A percentile compares a stretch with the other conserved stretches of the same genome.
These are phyloP conservation scores for Lethenteron reissneri DNA, from an alignment of 2,113 vertebrate species.

Conservation along the genomic window DNA sequence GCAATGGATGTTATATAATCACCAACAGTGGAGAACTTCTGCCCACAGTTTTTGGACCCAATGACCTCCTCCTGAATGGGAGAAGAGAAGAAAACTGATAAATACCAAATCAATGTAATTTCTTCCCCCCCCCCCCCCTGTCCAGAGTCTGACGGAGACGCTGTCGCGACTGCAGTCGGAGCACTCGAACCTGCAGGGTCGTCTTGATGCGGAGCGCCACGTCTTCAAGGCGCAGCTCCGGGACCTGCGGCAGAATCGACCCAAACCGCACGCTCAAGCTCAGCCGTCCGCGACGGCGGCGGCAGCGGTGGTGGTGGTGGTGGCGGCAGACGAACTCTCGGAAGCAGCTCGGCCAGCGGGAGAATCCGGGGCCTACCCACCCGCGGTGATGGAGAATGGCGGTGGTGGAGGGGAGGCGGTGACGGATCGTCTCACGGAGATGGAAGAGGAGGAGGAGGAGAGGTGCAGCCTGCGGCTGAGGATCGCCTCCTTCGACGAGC, in stretches of 20 bases:
- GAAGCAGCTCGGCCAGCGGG: no score
- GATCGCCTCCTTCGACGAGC: slow-evolving; percentile 12
- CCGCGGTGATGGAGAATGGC: not conserved
- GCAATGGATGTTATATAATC: no score
- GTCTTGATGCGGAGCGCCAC: slow-evolving; percentile 61
- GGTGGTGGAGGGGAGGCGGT: slow-evolving; percentile 20
- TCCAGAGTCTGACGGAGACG: slow-evolving; percentile 20
- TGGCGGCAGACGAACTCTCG: no score
- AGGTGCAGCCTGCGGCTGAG: slow-evolving; percentile 13
- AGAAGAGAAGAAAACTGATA: no score
- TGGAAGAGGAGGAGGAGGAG: slow-evolving; percentile 16
- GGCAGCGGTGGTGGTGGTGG: no score
- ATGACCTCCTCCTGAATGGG: no score
- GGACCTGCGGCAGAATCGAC: slow-evolving; percentile 54
- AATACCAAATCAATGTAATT: not conserved
- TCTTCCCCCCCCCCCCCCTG: not conserved
- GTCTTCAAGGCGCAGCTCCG: slow-evolving; percentile 58
- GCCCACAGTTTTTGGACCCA: no score
- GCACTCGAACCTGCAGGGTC: slow-evolving; percentile 47
- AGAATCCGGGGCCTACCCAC: no score
- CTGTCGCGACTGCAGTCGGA: slow-evolving; percentile 33
- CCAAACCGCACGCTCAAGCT: not conserved
- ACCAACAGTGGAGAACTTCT: no score
- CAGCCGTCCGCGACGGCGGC: no score
- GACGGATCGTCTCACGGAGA: slow-evolving; percentile 19